Evolutionary conservation across 2,113 vertebrate species (phyloP), one percentile per base, ranked within the genome.

Genomic region (Fregetta grallaria): DNA sequence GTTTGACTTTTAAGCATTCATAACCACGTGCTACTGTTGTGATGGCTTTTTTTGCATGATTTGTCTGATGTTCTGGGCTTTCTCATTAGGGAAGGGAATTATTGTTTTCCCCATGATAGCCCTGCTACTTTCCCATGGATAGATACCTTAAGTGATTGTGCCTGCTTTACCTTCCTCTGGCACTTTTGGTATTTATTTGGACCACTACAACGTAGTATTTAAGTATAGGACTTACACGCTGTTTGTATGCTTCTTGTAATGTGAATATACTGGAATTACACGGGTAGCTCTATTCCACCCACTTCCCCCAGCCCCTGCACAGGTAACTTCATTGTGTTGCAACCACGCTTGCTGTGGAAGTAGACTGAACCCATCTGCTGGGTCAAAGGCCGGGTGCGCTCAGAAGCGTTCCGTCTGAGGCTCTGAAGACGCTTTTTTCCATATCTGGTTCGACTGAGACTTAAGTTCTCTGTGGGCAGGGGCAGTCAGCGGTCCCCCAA

Each of bases 1-100:
- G 42, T 50, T 79, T 79, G 21, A 42, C 42, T 90, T 90, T 70
- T 5, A 53, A 11, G 27, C 26, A 32, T 29, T 21, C 73, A 8
- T 9, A 49, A 63, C 58, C 21, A 3, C 0, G 2, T n/a, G 74
- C 42, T 53, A 2, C n/a, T 4, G 6, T 7, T 1, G 9, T 1
- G 12, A 14, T 67, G 32, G 47, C 5, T 50, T 50, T 63, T n/a
- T 66, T 45, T 73, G 6, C 13, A 21, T 13, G 19, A 10, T 52
- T 71, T 84, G 27, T 61, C 55, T 61, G 19, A 23, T 25, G 47
- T 40, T 61, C 21, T 0, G 1, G 36, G 30, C 26, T 38, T 82
- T 34, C 30, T 44, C 12, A 4, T 55, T 45, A 47, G 26, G 15
- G 55, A 49, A 65, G 29, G 34, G 13, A 86, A 49, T 87, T 73